A percentile compares a stretch with the other conserved stretches of the same genome.
These are phyloP conservation scores for Psophia crepitans DNA, from an alignment of 2,113 vertebrate species.

Conservation along the genomic window DNA sequence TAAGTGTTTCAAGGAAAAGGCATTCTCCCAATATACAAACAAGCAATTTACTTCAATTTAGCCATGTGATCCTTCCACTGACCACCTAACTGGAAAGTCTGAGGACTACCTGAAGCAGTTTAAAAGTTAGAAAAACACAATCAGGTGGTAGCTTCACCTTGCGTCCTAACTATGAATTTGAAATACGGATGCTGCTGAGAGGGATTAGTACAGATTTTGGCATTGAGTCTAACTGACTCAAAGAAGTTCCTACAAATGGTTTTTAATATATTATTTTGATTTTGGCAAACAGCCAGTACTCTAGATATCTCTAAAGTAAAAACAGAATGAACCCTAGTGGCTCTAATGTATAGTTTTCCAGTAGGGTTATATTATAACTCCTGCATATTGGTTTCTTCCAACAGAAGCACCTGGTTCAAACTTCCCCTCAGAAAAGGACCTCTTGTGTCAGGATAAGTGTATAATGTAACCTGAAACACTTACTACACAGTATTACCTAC, in stretches of 20 bases:
- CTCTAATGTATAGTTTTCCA: background rate
- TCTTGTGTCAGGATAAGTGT: background rate
- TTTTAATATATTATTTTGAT: background rate
- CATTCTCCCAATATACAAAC: background rate
- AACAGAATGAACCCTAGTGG: conserved; percentile 29
- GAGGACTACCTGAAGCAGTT: background rate
- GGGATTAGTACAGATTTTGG: background rate
- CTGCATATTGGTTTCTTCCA: background rate
- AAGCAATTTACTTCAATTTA: background rate
- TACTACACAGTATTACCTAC: background rate
- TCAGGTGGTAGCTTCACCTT: background rate
- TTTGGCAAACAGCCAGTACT: background rate
- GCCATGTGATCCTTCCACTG: background rate
- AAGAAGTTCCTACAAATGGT: background rate
- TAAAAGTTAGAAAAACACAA: background rate
- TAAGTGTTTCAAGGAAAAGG: background rate
- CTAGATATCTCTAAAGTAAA: background rate
- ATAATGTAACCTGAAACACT: background rate
- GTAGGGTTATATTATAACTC: background rate
- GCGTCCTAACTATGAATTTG: background rate
- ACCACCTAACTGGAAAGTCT: background rate
- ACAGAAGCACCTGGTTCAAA: background rate
- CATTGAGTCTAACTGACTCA: background rate
- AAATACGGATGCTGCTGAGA: background rate
- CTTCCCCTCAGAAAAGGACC: background rate